Base-by-base conservation (phyloP, 2,797 vertebrate species). In the Ctenochaetus hawaiiensis region DNA sequence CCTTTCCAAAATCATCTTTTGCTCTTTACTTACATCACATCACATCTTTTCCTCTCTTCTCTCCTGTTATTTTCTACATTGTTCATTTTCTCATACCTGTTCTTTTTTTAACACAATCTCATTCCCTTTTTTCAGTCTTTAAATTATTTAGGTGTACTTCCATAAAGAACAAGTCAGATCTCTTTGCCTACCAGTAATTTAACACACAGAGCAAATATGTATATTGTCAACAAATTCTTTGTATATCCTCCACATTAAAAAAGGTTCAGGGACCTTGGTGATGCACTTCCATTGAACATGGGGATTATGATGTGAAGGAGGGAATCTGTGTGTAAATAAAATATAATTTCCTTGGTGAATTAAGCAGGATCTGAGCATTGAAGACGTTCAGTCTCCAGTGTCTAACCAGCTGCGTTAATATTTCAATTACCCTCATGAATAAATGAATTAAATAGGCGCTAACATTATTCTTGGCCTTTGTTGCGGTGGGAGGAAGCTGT, bases 351-450 rank as follows among this genome's bases (percentile, higher is more conserved):
- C 78, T 82, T 66, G 52, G 77, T 53, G 65, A 67, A 71, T 81
- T 61, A 80, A 85, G 75, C 41, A 45, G 67, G 75, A 78, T 82
- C 56, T 73, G 77, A 86, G 82, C 57, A 66, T 18, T 44, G 61
- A 85, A 77, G 85, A 88, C 80, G 45, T 76, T 65, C 11, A 6
- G 70, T 87, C 88, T 91, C 91, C 71, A 66, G 82, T 60, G 83
- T 88, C 86, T 87, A 85, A 79, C 78, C 84, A 72, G 77, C 85
- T 61, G 74, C 48, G 90, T 92, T 93, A 94, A 95, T 94, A 94
- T 95, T 95, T 95, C 89, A 95, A 93, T 94, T 93, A 92, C 61
- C 48, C 83, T 89, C 85, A 88, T 94, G 85, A 94, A 94, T 94
- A 90, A 92, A 91, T 91, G 68, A 93, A 92, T 82, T 84, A 82